Conservation (phyloP, 2,888 invertebrate genomes). For the Buathra laborator region DNA sequence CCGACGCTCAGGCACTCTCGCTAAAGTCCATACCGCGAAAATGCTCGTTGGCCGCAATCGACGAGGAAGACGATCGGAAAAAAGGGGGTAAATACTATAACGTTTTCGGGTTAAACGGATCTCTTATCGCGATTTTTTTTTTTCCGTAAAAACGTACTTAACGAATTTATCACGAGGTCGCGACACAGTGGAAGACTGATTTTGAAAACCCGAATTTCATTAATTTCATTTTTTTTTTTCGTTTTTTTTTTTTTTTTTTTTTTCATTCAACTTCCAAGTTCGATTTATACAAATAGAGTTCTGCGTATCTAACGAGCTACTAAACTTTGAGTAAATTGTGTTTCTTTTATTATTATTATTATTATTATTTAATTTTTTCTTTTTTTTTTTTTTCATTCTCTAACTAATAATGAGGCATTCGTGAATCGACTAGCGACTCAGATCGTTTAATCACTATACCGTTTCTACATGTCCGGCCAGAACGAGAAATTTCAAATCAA, state of each 20-base stretch:
- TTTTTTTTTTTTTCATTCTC: conserved; percentile 29
- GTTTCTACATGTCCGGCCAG: conserved; percentile 47
- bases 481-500: conserved; percentile 55
- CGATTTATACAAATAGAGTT: conserved; percentile 33
- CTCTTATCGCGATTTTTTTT: conserved; percentile 9
- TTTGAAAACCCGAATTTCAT: conserved; percentile 22
- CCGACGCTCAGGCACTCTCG: conserved; percentile 41
- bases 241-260: conserved; percentile 9
- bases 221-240: neutral
- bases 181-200: conserved; percentile 8
- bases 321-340: conserved; percentile 52
- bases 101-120: conserved; percentile 2
- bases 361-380: neutral
- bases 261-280: conserved; percentile 27
- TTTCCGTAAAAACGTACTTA: neutral
- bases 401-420: conserved; percentile 57
- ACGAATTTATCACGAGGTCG: conserved; percentile 5
- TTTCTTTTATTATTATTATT: neutral
- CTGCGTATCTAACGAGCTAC: conserved; percentile 54
- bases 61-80: conserved; percentile 57
- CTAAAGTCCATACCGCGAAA: conserved; percentile 27
- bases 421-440: conserved; percentile 66
- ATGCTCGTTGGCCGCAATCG: conserved; percentile 58
- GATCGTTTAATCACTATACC: conserved; percentile 52
- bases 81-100: conserved; percentile 58